phyloP scores from a whole-genome alignment of 2,113 vertebrate genomes.

The Taurulus bubalis region DNA sequence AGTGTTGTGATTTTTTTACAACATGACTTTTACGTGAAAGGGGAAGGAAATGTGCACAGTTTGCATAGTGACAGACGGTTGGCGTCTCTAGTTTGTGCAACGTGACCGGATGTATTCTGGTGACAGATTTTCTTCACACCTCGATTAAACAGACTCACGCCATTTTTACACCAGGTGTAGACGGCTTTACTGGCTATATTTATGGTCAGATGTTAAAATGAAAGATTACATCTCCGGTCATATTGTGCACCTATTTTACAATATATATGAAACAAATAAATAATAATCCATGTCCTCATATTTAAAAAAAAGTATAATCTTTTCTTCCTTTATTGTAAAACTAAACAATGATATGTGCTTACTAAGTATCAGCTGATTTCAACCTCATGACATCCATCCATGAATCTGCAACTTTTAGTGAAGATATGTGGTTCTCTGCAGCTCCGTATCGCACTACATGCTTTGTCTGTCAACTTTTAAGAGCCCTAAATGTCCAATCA shows the following conservation, averaged over 20 bases:
- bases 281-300: neutral
- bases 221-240: neutral
- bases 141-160: neutral
- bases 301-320: neutral
- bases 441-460: neutral
- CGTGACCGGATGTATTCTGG: neutral
- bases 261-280: neutral
- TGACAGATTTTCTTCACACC: neutral
- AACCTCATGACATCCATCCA: neutral
- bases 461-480: neutral
- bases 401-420: neutral
- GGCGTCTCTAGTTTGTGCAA: neutral
- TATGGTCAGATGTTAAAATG: neutral
- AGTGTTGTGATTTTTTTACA: constrained; percentile 7
- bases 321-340: neutral
- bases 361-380: neutral
- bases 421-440: neutral
- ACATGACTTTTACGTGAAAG: neutral
- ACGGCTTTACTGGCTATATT: neutral
- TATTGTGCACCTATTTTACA: neutral
- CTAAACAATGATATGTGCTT: neutral
- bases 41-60: constrained; percentile 1
- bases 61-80: neutral
- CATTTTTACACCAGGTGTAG: neutral
- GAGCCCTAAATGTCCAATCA: too few relatives aligned